Evolutionary conservation across 2,797 vertebrate species (phyloP).

Genomic region (Cossypha heuglini): DNA sequence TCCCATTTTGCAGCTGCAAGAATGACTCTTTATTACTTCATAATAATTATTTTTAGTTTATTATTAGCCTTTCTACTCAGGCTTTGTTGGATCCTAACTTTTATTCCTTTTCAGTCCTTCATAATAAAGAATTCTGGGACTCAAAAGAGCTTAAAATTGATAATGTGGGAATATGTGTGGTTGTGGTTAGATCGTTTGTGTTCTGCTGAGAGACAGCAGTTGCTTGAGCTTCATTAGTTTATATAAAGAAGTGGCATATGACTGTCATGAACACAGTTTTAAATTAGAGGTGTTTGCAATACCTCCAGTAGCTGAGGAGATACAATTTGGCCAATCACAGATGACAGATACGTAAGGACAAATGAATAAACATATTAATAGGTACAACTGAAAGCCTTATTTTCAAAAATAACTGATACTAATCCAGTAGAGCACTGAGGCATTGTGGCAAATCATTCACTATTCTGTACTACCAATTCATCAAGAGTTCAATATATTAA

Average conservation of each 20-base stretch:
- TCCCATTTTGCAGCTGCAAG: not conserved
- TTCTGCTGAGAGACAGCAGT: not conserved
- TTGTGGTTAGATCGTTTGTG: not conserved
- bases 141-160: not conserved
- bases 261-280: not conserved
- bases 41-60: not conserved
- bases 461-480: not conserved
- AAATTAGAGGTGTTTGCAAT: not conserved
- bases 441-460: not conserved
- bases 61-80: not conserved
- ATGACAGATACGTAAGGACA: not conserved
- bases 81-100: not conserved
- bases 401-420: not conserved
- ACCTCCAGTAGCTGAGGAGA: not conserved
- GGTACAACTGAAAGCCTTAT: not conserved
- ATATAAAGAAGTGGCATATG: not conserved
- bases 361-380: not conserved
- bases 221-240: not conserved
- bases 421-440: not conserved
- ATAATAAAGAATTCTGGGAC: not conserved
- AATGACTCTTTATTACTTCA: not conserved
- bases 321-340: not conserved
- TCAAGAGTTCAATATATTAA: not conserved
- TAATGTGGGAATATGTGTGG: not conserved
- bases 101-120: not conserved